These are phyloP conservation scores for Meriones unguiculatus DNA, from an alignment of 2,113 vertebrate species.

Conservation along the genomic window DNA sequence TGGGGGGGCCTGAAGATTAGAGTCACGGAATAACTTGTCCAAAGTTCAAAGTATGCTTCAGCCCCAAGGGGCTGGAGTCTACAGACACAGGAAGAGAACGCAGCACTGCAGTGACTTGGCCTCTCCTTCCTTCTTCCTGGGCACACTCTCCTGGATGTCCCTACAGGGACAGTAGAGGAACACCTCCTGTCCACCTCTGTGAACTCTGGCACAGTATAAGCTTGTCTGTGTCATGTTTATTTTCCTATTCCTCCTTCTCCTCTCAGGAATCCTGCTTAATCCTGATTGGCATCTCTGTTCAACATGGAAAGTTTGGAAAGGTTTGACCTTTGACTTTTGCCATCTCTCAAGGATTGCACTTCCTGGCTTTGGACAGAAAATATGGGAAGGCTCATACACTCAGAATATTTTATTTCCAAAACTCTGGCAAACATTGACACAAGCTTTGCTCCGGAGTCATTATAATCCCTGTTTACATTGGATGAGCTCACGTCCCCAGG, in stretches of 20 bases:
- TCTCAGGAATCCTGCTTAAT: background rate
- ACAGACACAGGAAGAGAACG: background rate
- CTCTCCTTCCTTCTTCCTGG: background rate
- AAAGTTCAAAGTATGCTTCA: background rate
- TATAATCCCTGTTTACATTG: conserved; percentile 46
- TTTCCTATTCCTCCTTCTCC: background rate
- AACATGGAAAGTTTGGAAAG: conserved; percentile 18
- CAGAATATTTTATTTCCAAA: conserved; percentile 52
- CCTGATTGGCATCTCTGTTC: conserved; percentile 10
- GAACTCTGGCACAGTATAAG: background rate
- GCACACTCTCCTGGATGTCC: background rate
- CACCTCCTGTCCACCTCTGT: background rate
- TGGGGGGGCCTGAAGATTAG: background rate
- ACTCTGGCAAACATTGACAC: conserved; percentile 59
- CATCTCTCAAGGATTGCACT: background rate
- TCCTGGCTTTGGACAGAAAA: conserved; percentile 46
- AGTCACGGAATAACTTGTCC: background rate
- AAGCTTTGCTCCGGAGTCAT: background rate
- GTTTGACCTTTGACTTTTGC: conserved; percentile 25
- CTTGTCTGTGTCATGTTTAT: background rate
- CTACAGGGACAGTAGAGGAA: background rate
- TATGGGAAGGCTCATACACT: background rate
- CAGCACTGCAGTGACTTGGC: background rate
- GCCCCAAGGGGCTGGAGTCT: background rate
- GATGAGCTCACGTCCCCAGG: background rate